Percentiles rank a stretch among this genome's conserved stretches.
These are phyloP conservation scores for Heterodera filipjevi DNA, from an alignment of 2,888 invertebrate species.

Conservation along the genomic window DNA sequence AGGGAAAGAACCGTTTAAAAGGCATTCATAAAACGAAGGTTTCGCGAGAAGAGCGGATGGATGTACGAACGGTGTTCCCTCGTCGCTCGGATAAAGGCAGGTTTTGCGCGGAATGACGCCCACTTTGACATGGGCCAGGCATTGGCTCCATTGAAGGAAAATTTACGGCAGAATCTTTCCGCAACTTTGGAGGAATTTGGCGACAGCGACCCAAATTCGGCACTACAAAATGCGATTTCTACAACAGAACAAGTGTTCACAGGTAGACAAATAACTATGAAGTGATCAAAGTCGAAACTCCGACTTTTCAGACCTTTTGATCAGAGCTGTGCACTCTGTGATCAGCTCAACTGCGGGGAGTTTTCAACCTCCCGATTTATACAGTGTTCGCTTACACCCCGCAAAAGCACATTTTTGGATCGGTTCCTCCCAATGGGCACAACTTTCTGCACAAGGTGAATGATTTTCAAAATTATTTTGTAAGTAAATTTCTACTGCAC, in stretches of 20 bases:
- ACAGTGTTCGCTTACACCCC: constrained; percentile 2
- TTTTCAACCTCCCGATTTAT: neutral
- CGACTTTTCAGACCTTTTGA: neutral
- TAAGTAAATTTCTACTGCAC: neutral
- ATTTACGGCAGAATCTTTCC: neutral
- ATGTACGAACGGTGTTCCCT: constrained; percentile 36
- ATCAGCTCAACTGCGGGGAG: neutral
- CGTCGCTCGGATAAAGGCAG: constrained; percentile 30
- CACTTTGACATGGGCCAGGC: neutral
- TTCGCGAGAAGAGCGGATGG: constrained; percentile 38
- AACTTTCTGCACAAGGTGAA: constrained; percentile 6
- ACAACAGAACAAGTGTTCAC: constrained; percentile 22
- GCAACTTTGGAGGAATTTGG: constrained; percentile 15
- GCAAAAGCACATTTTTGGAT: constrained; percentile 18
- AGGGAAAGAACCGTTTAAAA: neutral
- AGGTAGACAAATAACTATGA: neutral
- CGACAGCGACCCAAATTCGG: constrained; percentile 10
- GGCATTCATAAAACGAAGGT: constrained; percentile 19
- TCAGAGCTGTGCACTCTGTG: neutral
- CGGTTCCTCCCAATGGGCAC: constrained; percentile 6
- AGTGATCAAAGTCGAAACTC: no score
- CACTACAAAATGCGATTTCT: constrained; percentile 8
- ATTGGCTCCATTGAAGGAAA: constrained; percentile 12
- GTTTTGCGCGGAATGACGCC: constrained; percentile 9
- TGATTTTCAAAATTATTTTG: neutral